Evolutionary conservation across 30 jellyfish, hydroid and myxozoan species (phyloP).

Genomic region (Turritopsis rubra): DNA sequence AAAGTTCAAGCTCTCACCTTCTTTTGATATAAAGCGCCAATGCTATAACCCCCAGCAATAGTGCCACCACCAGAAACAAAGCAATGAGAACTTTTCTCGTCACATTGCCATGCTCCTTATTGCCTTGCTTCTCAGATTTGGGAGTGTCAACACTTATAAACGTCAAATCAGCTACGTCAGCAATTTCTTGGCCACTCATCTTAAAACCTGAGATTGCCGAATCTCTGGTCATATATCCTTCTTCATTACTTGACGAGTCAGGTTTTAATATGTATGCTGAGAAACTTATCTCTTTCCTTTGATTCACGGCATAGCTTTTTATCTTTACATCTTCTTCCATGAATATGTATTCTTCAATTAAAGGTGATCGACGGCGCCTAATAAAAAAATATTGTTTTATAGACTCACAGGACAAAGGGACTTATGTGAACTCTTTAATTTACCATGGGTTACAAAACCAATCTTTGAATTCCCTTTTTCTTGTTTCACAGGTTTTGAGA

Average conservation of each 20-base stretch:
- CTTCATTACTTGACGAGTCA: neutral
- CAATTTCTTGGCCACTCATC: neutral
- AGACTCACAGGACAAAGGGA: too few relatives aligned
- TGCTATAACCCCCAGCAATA: neutral
- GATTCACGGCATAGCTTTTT: neutral
- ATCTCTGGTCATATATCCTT: neutral
- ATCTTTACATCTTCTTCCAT: neutral
- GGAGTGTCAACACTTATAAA: neutral
- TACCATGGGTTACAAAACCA: too few relatives aligned
- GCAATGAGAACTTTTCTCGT: neutral
- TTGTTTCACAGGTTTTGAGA: too few relatives aligned
- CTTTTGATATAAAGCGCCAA: neutral
- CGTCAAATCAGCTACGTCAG: neutral
- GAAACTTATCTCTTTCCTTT: neutral
- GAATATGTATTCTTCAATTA: neutral
- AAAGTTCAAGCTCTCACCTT: neutral
- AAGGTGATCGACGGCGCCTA: neutral
- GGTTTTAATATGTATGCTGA: neutral
- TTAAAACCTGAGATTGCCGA: slow-evolving; percentile 2
- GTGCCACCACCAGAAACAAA: neutral
- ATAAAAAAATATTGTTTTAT: too few relatives aligned
- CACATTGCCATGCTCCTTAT: neutral
- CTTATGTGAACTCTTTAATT: too few relatives aligned
- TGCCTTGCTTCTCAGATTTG: neutral
- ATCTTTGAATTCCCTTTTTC: too few relatives aligned